These are phyloP conservation scores for Donacobius atricapilla DNA, from an alignment of 2,113 vertebrate species.

Conservation along the genomic window DNA sequence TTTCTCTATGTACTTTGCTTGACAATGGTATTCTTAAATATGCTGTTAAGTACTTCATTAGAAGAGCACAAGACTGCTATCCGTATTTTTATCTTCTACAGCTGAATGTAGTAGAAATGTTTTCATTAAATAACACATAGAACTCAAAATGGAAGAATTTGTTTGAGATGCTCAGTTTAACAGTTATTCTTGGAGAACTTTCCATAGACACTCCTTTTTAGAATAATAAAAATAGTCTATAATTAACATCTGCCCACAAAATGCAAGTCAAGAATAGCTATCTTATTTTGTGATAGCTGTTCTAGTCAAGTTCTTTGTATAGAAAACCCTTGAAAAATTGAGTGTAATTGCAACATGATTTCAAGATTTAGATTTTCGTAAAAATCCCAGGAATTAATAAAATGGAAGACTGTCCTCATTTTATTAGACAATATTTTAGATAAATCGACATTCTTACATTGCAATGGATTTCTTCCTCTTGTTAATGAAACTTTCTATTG, in stretches of 20 bases:
- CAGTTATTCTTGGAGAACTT: slow-evolving; percentile 5
- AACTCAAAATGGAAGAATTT: background rate
- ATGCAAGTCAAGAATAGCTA: background rate
- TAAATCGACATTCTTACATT: background rate
- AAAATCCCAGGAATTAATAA: background rate
- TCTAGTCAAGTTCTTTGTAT: background rate
- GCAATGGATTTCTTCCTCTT: background rate
- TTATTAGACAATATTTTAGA: background rate
- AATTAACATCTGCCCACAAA: background rate
- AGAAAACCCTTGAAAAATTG: background rate
- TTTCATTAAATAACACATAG: background rate
- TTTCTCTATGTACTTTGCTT: background rate
- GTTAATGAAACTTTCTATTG: background rate
- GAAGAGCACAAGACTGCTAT: background rate
- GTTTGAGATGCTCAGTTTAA: background rate
- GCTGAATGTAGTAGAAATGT: background rate
- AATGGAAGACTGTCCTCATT: background rate
- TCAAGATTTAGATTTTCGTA: background rate
- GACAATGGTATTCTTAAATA: background rate
- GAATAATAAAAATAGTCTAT: slow-evolving; percentile 12
- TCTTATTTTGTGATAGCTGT: slow-evolving; percentile 1
- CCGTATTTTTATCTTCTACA: background rate
- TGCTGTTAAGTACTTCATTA: background rate
- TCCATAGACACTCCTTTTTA: background rate
- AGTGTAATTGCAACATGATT: background rate